A percentile compares a stretch with the other conserved stretches of the same genome.
Conservation (phyloP, 2,888 invertebrate genomes). For the Limnephilus auricula region DNA sequence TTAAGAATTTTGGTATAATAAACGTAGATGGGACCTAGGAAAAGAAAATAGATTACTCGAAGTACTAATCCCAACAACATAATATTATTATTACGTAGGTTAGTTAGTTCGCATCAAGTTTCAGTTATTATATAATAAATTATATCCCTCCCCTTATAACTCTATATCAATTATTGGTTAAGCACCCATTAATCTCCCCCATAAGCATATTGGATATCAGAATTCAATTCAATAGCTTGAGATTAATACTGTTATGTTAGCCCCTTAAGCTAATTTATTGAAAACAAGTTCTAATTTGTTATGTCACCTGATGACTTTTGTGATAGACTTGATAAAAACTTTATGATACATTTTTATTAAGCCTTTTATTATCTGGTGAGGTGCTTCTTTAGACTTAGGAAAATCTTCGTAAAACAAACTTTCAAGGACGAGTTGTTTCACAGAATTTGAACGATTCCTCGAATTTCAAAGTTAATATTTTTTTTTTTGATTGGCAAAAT, state of each 20-base stretch:
- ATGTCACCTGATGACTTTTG: background rate
- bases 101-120: background rate
- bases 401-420: too few species aligned
- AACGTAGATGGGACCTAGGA: too few species aligned
- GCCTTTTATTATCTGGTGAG: too few species aligned
- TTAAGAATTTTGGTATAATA: too few species aligned
- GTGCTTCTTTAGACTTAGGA: too few species aligned
- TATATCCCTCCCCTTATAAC: background rate
- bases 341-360: too few species aligned
- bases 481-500: too few species aligned
- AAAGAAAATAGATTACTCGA: too few species aligned
- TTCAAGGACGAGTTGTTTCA: too few species aligned
- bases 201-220: background rate
- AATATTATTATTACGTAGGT: background rate
- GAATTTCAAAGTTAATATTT: too few species aligned
- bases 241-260: background rate
- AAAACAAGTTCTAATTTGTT: background rate
- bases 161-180: constrained; percentile 1
- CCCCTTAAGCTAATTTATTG: background rate
- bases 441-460: too few species aligned
- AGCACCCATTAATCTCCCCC: background rate
- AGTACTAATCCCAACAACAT: background rate
- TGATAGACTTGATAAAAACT: too few species aligned
- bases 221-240: constrained; percentile 15
- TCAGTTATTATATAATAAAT: background rate